Base-by-base conservation (phyloP, 1,140 invertebrate species). In the Drusus annulatus region DNA sequence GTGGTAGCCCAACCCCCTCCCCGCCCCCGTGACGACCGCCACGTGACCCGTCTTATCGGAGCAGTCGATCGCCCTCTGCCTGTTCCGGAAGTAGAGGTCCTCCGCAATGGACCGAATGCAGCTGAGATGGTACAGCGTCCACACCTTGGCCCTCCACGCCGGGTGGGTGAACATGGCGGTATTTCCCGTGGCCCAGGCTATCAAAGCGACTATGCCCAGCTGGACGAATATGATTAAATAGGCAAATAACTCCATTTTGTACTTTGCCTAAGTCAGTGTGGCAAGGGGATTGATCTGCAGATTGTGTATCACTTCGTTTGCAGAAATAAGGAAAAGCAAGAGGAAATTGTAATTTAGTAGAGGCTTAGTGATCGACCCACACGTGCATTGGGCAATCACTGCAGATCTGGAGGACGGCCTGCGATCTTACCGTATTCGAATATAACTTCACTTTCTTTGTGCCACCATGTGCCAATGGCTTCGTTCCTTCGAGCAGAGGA, bases 1-100 rank as follows among this genome's bases (percentile, higher is more conserved):
- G 87, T 94, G 91, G 17, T 91, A 89, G 15, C 96, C 97, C 84
- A 98, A 97, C 23, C 97, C 97, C 83, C 94, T 89, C 36, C 94
- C 93, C 16, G 96, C 97, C 76, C 97, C 97, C 8, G 97, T 98
- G 54, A 98, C 93, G 80, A 98, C 92, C 58, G 95, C 96, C 62
- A 96, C 89, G 92, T 92, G 54, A 92, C 93, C n/a, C 82, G 84
- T 68, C 17, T 68, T 65, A 1, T 52, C 50, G 6, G 62, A 28
- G 60, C 45, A 28, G 19, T 65, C 28, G 7, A 54, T 52, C 16
- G n/a, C 23, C 28, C 56, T 31, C 16, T 62, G 21, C 3, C 16
- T 63, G 19, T 25, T 21, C 16, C 4, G 25, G 21, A 50, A 71
- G 17, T 51, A 52, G 0, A 63, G 3, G 25, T 76, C 74, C 50